phyloP scores from a whole-genome alignment of 1,140 invertebrate genomes.

The Pogonognathellus flavescens region DNA sequence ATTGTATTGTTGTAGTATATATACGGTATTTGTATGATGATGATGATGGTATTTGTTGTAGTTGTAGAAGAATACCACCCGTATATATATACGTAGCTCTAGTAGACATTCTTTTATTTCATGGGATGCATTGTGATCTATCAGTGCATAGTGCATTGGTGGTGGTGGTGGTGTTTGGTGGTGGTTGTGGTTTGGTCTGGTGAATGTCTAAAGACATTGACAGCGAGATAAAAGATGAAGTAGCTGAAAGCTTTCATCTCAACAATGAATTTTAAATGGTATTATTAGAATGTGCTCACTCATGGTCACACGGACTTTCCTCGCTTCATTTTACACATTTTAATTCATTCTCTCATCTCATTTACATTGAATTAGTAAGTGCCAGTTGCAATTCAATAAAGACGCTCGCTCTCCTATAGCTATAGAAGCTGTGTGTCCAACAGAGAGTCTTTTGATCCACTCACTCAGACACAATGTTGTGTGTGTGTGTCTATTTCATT shows the following conservation, averaged over 20 bases:
- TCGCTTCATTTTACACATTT: slow-evolving; percentile 49
- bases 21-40: too few species aligned
- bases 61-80: neutral
- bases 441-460: slow-evolving; percentile 19
- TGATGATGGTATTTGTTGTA: too few species aligned
- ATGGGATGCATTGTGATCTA: neutral
- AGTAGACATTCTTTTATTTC: slow-evolving; percentile 16
- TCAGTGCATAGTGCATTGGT: slow-evolving; percentile 5
- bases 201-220: slow-evolving; percentile 50
- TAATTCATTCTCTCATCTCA: slow-evolving; percentile 40
- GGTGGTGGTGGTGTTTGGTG: neutral
- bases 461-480: neutral
- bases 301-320: slow-evolving; percentile 43
- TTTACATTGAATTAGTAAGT: slow-evolving; percentile 48
- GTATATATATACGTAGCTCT: slow-evolving; percentile 7
- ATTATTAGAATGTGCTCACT: slow-evolving; percentile 49
- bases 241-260: slow-evolving; percentile 43
- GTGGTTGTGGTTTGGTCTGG: slow-evolving; percentile 32
- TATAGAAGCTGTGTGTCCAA: neutral
- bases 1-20: slow-evolving; percentile 21
- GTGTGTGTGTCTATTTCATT: neutral
- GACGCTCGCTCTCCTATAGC: neutral
- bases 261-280: slow-evolving; percentile 46
- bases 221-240: slow-evolving; percentile 43
- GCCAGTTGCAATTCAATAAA: slow-evolving; percentile 16